A percentile compares a stretch with the other conserved stretches of the same genome.
phyloP scores from a whole-genome alignment of 92 coral and sea anemone species.

The Chrysogorgia sp. region DNA sequence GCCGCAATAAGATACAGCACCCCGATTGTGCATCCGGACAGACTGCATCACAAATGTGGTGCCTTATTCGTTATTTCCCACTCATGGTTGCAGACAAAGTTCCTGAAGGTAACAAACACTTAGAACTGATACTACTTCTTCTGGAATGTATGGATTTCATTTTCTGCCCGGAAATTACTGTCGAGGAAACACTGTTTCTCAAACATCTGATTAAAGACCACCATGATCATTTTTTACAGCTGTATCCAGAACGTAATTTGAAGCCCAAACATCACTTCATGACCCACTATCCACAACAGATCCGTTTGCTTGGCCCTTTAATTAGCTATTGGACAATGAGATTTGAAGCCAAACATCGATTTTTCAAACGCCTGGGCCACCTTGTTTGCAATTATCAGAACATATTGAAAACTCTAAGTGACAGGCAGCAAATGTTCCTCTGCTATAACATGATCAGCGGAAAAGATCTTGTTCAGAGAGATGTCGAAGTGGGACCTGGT shows the following conservation, averaged over 20 bases:
- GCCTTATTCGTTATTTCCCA: slow-evolving; percentile 8
- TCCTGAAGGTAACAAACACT: slow-evolving; percentile 27
- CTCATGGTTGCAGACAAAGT: slow-evolving; percentile 19
- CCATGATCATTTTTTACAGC: slow-evolving; percentile 16
- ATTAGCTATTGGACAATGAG: too few relatives aligned
- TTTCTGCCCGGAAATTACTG: neutral
- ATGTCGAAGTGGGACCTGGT: neutral
- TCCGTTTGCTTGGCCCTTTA: too few relatives aligned
- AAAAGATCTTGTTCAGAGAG: neutral
- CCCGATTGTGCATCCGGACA: slow-evolving; percentile 23
- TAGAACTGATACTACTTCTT: neutral
- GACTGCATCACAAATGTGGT: slow-evolving; percentile 35
- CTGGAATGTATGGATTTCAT: slow-evolving; percentile 26
- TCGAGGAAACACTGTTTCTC: slow-evolving; percentile 2
- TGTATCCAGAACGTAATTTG: too few relatives aligned
- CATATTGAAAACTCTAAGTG: neutral
- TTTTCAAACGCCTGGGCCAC: neutral
- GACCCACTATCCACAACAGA: slow-evolving; percentile 28
- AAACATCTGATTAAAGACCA: slow-evolving; percentile 23
- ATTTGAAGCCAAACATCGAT: too few relatives aligned
- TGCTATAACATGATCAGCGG: neutral
- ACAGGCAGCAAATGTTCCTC: neutral
- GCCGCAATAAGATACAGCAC: neutral
- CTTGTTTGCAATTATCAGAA: slow-evolving; percentile 3
- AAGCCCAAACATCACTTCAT: slow-evolving; percentile 30